A percentile compares a stretch with the other conserved stretches of the same genome.
Evolutionary conservation across 2,113 vertebrate species (phyloP).

Genomic region (Bettongia penicillata): DNA sequence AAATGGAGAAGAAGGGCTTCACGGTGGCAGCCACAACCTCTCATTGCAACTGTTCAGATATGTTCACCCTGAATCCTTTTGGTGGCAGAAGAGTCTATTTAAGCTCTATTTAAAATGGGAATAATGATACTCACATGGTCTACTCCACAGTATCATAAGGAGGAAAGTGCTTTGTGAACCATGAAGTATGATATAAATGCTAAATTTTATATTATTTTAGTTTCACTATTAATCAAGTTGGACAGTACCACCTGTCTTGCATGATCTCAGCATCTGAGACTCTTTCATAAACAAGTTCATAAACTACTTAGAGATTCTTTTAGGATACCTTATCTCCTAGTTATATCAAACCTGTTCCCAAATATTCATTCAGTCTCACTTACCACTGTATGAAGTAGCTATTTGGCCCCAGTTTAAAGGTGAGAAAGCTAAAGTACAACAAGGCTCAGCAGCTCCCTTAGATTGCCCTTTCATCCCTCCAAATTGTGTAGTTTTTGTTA

Average conservation of each 20-base stretch:
- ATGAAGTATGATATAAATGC: background rate
- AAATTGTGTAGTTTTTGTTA: background rate
- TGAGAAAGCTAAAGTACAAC: background rate
- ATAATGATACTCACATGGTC: background rate
- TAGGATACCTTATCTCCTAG: background rate
- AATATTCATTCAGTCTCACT: background rate
- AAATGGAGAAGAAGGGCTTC: background rate
- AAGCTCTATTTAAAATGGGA: background rate
- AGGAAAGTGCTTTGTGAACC: background rate
- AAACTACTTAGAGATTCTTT: background rate
- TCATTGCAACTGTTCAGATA: background rate
- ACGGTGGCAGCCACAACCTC: background rate
- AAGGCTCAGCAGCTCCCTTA: background rate
- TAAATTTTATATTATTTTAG: background rate
- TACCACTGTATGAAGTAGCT: background rate
- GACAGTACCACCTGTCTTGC: background rate
- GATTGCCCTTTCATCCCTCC: background rate
- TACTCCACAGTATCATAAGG: background rate
- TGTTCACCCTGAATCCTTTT: background rate
- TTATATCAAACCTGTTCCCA: background rate
- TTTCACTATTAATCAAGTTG: background rate
- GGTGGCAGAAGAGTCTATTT: background rate
- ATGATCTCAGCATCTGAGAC: background rate
- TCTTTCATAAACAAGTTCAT: background rate
- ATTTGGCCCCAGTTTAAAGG: background rate